Evolutionary conservation across 2,888 invertebrate genomes (phyloP).

Genomic region (Cheilosia grossa): DNA sequence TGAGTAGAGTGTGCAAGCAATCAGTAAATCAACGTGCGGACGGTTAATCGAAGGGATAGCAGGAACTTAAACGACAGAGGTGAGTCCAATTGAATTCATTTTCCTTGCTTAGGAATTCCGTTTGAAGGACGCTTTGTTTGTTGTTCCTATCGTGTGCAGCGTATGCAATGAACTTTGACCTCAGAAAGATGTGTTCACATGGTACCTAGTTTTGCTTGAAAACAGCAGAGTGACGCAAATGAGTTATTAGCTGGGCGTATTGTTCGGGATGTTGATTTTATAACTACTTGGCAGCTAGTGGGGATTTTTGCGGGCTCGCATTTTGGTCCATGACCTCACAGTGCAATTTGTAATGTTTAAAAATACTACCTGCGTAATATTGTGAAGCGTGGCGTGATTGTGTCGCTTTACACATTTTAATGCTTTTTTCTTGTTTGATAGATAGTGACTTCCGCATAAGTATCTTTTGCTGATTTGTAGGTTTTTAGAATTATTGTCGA

Average conservation of each 20-base stretch:
- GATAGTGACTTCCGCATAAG: too few relatives aligned
- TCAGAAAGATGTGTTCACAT: constrained; percentile 26
- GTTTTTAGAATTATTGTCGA: too few relatives aligned
- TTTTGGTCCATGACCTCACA: constrained; percentile 44
- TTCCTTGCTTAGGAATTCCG: constrained; percentile 46
- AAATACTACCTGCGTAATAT: constrained; percentile 2
- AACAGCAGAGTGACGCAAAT: constrained; percentile 36
- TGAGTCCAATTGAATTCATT: constrained; percentile 26
- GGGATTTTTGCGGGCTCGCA: background rate
- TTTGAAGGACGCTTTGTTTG: constrained; percentile 31
- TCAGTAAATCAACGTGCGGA: constrained; percentile 36
- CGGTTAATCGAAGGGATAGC: constrained; percentile 65
- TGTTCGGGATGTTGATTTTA: constrained; percentile 9
- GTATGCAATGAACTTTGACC: background rate
- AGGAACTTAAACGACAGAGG: constrained; percentile 39
- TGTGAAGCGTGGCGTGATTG: constrained; percentile 34
- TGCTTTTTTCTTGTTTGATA: constrained; percentile 2
- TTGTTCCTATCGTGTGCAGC: background rate
- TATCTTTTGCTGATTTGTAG: too few relatives aligned
- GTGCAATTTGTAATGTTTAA: constrained; percentile 43
- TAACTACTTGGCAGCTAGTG: background rate
- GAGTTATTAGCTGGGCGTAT: constrained; percentile 4
- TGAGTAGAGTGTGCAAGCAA: constrained; percentile 33
- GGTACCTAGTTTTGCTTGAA: constrained; percentile 10
- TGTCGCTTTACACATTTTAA: constrained; percentile 35